Evolutionary conservation across 1,140 invertebrate species (phyloP).

Genomic region (Apis cerana): DNA sequence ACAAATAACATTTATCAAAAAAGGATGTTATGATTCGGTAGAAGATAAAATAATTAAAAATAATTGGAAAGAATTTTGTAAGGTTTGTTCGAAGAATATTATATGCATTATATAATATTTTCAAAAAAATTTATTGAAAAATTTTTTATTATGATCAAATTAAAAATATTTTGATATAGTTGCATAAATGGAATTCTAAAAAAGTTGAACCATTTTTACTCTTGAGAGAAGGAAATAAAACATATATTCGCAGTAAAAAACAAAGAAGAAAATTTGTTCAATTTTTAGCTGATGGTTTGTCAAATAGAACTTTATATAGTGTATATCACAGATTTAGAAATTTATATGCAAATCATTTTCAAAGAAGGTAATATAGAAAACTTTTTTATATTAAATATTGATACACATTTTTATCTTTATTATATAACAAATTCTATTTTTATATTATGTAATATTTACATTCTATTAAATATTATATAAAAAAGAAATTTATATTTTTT

Average conservation of each 20-base stretch:
- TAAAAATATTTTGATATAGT: conserved; percentile 50
- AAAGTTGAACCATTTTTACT: conserved; percentile 64
- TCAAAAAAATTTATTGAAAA: not conserved
- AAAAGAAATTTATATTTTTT: not conserved
- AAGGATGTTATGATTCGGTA: conserved; percentile 51
- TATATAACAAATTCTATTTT: not conserved
- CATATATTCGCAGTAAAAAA: conserved; percentile 41
- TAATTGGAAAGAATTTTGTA: conserved; percentile 74
- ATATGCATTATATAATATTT: not conserved
- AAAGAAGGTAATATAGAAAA: conserved; percentile 61
- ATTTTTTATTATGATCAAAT: not conserved
- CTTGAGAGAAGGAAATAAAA: conserved; percentile 30
- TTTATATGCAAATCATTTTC: conserved; percentile 53
- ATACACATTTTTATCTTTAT: not conserved
- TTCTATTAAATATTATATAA: not conserved
- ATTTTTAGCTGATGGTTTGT: conserved; percentile 71
- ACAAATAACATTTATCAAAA: conserved; percentile 50
- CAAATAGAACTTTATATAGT: conserved; percentile 70
- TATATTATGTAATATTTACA: not conserved
- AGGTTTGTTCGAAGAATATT: conserved; percentile 50
- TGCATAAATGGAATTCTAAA: conserved; percentile 62
- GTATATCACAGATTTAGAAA: conserved; percentile 71
- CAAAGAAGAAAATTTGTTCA: conserved; percentile 70
- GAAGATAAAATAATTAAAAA: conserved; percentile 66
- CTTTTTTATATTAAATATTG: not conserved